Evolutionary conservation across 1,140 invertebrate species (phyloP).

Genomic region (Drosophila tropicalis): DNA sequence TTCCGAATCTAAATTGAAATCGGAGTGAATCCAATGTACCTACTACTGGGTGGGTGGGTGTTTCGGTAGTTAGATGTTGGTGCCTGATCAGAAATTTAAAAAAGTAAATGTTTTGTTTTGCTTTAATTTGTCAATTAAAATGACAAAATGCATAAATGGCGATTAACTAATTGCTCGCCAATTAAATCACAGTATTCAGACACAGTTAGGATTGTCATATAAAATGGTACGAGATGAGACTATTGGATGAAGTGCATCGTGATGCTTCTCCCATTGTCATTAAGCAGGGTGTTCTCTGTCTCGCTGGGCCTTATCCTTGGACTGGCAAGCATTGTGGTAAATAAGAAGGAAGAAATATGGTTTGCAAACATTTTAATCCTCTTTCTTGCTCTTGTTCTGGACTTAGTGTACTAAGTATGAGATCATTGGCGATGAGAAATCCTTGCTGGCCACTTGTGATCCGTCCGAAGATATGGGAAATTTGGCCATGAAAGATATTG

Average conservation of each 20-base stretch:
- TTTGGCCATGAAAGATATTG: conserved; percentile 8
- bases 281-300: neutral
- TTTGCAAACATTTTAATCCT: neutral
- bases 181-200: neutral
- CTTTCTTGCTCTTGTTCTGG: neutral
- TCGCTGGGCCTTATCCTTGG: neutral
- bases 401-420: conserved; percentile 39
- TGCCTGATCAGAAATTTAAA: conserved; percentile 3
- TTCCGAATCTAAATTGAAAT: conserved; percentile 8
- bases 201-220: neutral
- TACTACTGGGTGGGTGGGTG: neutral
- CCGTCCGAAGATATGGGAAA: conserved; percentile 29
- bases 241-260: neutral
- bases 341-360: no score
- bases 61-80: neutral
- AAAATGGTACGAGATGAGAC: conserved; percentile 2
- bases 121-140: conserved; percentile 14
- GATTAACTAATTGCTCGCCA: neutral
- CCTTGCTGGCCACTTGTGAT: conserved; percentile 24
- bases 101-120: neutral
- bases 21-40: neutral
- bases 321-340: neutral
- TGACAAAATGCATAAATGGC: conserved; percentile 3
- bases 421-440: conserved; percentile 39
- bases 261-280: neutral